phyloP scores from a whole-genome alignment of 2,888 invertebrate species.

The Eupithecia vulgata region DNA sequence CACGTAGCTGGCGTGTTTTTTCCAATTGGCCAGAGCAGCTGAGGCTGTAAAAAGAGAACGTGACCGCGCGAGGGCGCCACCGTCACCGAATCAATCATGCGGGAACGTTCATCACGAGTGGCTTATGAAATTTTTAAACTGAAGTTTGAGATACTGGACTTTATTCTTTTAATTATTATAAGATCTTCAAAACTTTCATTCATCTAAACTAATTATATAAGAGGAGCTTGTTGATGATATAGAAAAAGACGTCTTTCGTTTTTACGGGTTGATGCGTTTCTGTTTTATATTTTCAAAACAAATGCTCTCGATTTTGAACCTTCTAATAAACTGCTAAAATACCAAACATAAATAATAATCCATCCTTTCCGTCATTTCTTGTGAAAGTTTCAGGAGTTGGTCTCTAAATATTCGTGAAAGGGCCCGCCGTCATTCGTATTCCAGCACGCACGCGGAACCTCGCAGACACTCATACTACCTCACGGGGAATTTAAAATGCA shows the following conservation, averaged over 20 bases:
- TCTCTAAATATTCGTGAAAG: constrained; percentile 13
- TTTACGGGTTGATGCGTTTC: background rate
- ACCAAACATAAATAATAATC: background rate
- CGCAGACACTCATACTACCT: constrained; percentile 11
- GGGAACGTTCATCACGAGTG: constrained; percentile 3
- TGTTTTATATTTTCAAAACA: background rate
- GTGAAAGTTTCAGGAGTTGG: background rate
- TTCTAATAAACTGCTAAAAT: background rate
- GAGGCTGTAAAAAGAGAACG: constrained; percentile 79
- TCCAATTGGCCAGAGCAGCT: constrained; percentile 76
- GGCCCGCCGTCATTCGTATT: constrained; percentile 31
- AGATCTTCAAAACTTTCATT: background rate
- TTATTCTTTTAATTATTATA: background rate
- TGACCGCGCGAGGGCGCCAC: constrained; percentile 55
- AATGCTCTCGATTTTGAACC: background rate
- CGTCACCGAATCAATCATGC: constrained; percentile 8
- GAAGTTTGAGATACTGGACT: background rate
- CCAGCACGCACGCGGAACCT: constrained; percentile 24
- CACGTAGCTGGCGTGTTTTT: constrained; percentile 67
- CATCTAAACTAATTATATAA: background rate
- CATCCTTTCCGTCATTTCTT: background rate
- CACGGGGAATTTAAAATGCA: constrained; percentile 33
- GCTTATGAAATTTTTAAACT: background rate
- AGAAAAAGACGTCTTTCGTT: too few relatives aligned
- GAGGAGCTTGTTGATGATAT: too few relatives aligned